A percentile compares a stretch with the other conserved stretches of the same genome.
Conservation (phyloP, 2,888 invertebrate species). For the Heterodera filipjevi region DNA sequence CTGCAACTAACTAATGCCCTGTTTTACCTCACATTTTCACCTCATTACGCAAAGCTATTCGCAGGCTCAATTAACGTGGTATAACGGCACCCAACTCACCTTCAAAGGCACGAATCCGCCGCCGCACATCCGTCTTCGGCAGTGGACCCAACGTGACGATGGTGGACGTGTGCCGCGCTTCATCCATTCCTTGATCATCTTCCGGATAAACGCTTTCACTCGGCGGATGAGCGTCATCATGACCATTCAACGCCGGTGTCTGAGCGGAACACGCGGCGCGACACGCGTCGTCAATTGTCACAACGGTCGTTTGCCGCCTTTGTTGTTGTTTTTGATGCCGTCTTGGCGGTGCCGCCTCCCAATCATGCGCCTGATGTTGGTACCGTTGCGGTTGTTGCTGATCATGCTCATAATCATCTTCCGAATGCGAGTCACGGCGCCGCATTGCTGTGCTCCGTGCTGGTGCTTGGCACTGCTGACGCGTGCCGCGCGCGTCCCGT, state of each 20-base stretch:
- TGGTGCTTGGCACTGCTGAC: not conserved
- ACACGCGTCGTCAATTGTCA: not conserved
- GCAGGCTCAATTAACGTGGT: not conserved
- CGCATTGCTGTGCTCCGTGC: not conserved
- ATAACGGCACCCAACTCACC: not conserved
- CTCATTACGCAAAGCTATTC: too few relatives aligned
- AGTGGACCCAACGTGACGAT: conserved; percentile 49
- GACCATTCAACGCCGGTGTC: not conserved
- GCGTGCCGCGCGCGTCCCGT: not conserved
- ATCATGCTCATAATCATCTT: not conserved
- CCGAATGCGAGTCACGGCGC: not conserved
- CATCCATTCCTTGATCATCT: conserved; percentile 8
- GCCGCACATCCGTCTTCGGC: conserved; percentile 54
- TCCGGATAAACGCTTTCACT: not conserved
- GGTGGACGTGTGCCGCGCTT: conserved; percentile 63
- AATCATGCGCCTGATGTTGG: not conserved
- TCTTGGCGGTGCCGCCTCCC: not conserved
- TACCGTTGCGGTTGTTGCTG: not conserved
- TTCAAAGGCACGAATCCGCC: conserved; percentile 42
- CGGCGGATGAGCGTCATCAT: too few relatives aligned
- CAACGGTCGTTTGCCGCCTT: not conserved
- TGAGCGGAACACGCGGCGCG: not conserved
- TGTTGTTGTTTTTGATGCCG: not conserved
- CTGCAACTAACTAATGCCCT: too few relatives aligned
- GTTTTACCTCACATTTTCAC: too few relatives aligned